Percentiles rank a stretch among this genome's conserved stretches.
Conservation (phyloP, 2,113 vertebrate species). For the Callocephalon fimbriatum region DNA sequence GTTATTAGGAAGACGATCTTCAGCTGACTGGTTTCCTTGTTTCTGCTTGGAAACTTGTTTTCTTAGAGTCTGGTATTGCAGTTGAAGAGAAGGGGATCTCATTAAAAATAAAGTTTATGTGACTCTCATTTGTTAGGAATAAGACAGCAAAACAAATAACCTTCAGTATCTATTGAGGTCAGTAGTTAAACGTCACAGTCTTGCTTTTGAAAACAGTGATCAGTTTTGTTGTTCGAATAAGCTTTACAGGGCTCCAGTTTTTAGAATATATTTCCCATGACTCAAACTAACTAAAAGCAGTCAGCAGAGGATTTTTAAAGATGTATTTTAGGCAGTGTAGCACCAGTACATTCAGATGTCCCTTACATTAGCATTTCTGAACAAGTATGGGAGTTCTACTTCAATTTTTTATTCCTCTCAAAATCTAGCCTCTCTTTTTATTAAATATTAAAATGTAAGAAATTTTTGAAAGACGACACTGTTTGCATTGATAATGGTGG, state of each 20-base stretch:
- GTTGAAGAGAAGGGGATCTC: neutral
- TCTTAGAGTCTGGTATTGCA: neutral
- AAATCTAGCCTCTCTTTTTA: conserved; percentile 57
- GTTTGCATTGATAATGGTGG: conserved; percentile 73
- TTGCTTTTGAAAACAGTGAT: conserved; percentile 25
- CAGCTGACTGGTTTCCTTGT: neutral
- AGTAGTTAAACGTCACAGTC: neutral
- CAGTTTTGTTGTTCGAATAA: conserved; percentile 17
- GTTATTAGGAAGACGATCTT: neutral
- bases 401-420: conserved; percentile 55
- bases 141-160: conserved; percentile 30
- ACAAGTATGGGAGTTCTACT: conserved; percentile 40
- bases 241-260: conserved; percentile 18
- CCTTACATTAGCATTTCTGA: conserved; percentile 56
- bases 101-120: conserved; percentile 48
- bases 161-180: conserved; percentile 39
- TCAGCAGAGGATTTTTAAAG: conserved; percentile 11
- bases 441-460: conserved; percentile 66
- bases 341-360: conserved; percentile 18
- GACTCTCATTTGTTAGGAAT: conserved; percentile 6
- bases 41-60: neutral
- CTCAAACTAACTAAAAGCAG: conserved; percentile 24
- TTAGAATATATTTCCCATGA: neutral
- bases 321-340: neutral
- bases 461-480: conserved; percentile 63